Base-by-base conservation (phyloP, 2,888 invertebrate species). In the Pterobdella sp. region DNA sequence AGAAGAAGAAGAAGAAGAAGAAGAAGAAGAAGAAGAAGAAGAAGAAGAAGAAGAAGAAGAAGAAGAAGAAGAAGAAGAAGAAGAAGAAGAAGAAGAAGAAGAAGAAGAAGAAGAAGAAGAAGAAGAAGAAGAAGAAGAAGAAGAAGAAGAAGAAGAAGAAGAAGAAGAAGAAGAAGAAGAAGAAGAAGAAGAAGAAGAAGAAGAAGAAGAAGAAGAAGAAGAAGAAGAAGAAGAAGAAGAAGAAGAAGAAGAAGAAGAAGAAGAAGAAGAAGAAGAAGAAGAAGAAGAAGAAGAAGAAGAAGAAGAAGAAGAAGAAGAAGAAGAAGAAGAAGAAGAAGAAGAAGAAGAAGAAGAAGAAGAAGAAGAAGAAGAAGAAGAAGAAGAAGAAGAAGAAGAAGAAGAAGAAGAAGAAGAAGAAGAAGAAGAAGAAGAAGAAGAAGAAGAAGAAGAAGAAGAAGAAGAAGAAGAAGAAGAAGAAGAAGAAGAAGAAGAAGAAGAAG, bases 391-490 rank as follows among this genome's bases (percentile, higher is more conserved):
- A 63, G 31, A 26, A 63, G 31, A 63, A 22, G 60, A 63, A n/a
- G 35, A 72, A 7, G n/a, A 31, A 22, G n/a, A 37, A 31, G 60
- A 42, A 49, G 29, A 71, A 37, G n/a, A 34, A 60, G n/a, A 73
- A 35, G 64, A 29, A 35, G 37, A 32, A 35, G 63, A 63, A n/a
- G 31, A 63, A n/a, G 63, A 63, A n/a, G n/a, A 26, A n/a, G 26
- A 26, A 10, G 26, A 63, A n/a, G 31, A 26, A 10, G 31, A 26
- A 26, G 26, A 63, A n/a, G 31, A 26, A n/a, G 31, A 63, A 26
- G 31, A 63, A 10, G 63, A 26, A 26, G 31, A 63, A n/a, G n/a
- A 63, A 26, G 31, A 63, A n/a, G 26, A 63, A n/a, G 31, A 26
- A n/a, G n/a, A 63, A 26, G 31, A 26, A n/a, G n/a, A 63, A 10